Percentiles rank a stretch among this genome's conserved stretches.
phyloP scores from a whole-genome alignment of 2,888 invertebrate species.

The Plusia festucae region DNA sequence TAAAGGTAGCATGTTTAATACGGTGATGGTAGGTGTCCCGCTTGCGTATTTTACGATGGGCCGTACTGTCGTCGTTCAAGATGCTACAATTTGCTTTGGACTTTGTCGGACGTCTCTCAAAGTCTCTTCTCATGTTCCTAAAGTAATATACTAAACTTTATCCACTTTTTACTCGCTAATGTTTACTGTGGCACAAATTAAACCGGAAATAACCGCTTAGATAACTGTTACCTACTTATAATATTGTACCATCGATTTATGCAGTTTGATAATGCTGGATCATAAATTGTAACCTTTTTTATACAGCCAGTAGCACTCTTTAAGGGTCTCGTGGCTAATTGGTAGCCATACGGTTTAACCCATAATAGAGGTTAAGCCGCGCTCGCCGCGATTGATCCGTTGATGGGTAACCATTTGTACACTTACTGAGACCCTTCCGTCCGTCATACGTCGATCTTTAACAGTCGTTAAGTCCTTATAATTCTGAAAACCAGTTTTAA shows the following conservation, averaged over 20 bases:
- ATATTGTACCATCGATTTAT: constrained; percentile 44
- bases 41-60: constrained; percentile 61
- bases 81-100: constrained; percentile 60
- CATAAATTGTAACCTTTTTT: constrained; percentile 26
- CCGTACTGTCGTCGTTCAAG: constrained; percentile 53
- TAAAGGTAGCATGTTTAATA: constrained; percentile 43
- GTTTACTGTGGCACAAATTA: constrained; percentile 57
- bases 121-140: constrained; percentile 59
- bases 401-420: no score
- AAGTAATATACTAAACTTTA: constrained; percentile 48
- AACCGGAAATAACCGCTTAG: constrained; percentile 58
- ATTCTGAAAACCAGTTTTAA: no score
- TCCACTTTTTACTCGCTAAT: constrained; percentile 38
- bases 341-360: no score
- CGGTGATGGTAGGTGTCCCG: constrained; percentile 49
- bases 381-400: no score
- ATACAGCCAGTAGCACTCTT: background rate
- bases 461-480: no score
- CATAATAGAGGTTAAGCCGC: no score
- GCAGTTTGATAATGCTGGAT: constrained; percentile 33
- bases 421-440: no score
- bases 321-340: no score
- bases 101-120: constrained; percentile 61
- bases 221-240: constrained; percentile 40
- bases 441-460: no score